phyloP scores from a whole-genome alignment of 1,140 invertebrate genomes.

The Drosophila paulistorum region DNA sequence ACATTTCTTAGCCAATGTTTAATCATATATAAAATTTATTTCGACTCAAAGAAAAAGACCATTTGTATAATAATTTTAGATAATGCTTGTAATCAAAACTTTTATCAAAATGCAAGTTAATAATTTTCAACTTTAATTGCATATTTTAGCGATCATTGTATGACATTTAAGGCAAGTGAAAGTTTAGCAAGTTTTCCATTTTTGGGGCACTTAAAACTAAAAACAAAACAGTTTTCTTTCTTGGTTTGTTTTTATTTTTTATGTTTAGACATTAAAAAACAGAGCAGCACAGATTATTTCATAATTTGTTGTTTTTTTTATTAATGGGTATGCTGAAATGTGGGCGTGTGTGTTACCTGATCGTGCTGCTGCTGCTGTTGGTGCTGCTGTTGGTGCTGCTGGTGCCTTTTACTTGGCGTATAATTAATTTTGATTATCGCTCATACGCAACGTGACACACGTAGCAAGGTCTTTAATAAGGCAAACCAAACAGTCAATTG shows the following conservation, averaged over 20 bases:
- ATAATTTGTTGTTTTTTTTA: constrained; percentile 1
- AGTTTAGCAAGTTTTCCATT: neutral
- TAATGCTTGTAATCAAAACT: too few relatives aligned
- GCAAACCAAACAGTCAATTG: constrained; percentile 12
- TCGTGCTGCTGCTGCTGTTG: constrained; percentile 16
- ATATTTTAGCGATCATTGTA: too few relatives aligned
- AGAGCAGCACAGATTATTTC: constrained; percentile 7
- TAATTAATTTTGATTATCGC: constrained; percentile 70
- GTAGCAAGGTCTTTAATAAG: constrained; percentile 33
- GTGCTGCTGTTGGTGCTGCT: constrained; percentile 5
- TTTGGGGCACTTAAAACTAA: neutral
- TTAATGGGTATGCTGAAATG: constrained; percentile 18
- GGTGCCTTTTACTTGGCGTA: constrained; percentile 55
- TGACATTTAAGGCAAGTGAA: neutral
- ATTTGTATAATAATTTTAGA: too few relatives aligned
- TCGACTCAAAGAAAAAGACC: too few relatives aligned
- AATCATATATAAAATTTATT: too few relatives aligned
- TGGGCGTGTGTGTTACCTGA: constrained; percentile 55
- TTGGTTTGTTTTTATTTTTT: neutral
- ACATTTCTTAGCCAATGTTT: too few relatives aligned
- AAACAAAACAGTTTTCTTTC: neutral
- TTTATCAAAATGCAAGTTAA: neutral
- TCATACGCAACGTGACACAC: constrained; percentile 67
- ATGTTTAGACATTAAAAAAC: neutral
- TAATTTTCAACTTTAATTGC: neutral